Evolutionary conservation across 2,797 vertebrate species (phyloP).

Genomic region (Pangasius larnaudii): DNA sequence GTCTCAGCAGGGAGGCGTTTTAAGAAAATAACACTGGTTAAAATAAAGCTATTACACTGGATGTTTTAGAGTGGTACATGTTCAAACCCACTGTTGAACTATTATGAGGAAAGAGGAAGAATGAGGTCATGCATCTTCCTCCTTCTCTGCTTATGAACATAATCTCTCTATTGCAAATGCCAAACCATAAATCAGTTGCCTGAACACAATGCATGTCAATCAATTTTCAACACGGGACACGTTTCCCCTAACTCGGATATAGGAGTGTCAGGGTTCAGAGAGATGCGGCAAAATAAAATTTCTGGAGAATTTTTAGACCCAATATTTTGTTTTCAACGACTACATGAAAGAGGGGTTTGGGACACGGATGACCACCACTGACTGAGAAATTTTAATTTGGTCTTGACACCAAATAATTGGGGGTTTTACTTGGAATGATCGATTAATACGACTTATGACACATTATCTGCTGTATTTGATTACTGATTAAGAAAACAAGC

Average conservation of each 20-base stretch:
- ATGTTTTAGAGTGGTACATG: not conserved
- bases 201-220: not conserved
- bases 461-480: not conserved
- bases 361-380: not conserved
- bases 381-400: not conserved
- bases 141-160: not conserved
- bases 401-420: not conserved
- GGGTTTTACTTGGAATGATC: not conserved
- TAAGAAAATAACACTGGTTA: not conserved
- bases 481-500: not conserved
- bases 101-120: slow-evolving; percentile 12
- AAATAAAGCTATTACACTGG: not conserved
- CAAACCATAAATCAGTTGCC: not conserved
- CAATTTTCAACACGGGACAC: not conserved
- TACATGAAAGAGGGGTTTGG: not conserved
- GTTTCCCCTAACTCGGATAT: not conserved
- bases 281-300: no score
- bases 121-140: slow-evolving; percentile 9
- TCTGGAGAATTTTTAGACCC: not conserved
- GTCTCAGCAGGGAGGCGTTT: not conserved
- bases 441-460: not conserved
- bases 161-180: not conserved
- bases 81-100: not conserved
- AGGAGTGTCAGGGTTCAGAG: not conserved
- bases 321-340: not conserved